Base-by-base conservation (phyloP, 2,113 vertebrate genomes). In the Paraplagusia blochii region DNA sequence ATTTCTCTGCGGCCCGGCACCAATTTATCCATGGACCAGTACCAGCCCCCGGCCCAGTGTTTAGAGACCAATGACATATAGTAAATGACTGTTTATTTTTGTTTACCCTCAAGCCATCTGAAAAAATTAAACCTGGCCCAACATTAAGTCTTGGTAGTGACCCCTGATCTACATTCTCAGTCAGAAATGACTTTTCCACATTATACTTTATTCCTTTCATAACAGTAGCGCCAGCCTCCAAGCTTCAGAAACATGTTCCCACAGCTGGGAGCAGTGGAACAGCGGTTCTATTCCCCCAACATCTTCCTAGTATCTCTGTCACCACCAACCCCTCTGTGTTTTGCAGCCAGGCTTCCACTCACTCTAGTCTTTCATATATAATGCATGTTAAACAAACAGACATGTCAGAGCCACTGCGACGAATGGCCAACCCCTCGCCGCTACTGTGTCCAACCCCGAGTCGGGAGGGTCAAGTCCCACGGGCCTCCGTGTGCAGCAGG, bases 341-440 rank as follows among this genome's bases (percentile, higher is more conserved):
- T 44, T 47, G 58, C 69, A 69, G 70, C 22, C 59, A 66, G 66
- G 34, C 52, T 64, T 65, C 29, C 16, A 0, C 12, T 65, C 60
- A 11, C 60, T 65, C 54, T 77, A 59, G 58, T 77, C 58, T 73
- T 82, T 80, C 75, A 78, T 86, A 72, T 82, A 80, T 83, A 83
- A 85, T 86, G 66, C 70, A 84, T 81, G 73, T 58, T 79, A 81
- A 82, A 84, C 77, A 86, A 88, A 88, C 86, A 86, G 77, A 74
- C 51, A 64, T 77, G 79, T 82, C 80, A 82, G 53, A 79, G 39
- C 72, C 70, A 64, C 73, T 83, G 72, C 77, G 44, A 75, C 54
- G 63, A 53, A 72, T 40, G 44, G 55, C 43, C 45, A 73, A 76
- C 74, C 74, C 63, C 46, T 53, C 4, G 6, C 51, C 57, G 29